Conservation (phyloP, 2,888 invertebrate species). For the Perdita meconis region DNA sequence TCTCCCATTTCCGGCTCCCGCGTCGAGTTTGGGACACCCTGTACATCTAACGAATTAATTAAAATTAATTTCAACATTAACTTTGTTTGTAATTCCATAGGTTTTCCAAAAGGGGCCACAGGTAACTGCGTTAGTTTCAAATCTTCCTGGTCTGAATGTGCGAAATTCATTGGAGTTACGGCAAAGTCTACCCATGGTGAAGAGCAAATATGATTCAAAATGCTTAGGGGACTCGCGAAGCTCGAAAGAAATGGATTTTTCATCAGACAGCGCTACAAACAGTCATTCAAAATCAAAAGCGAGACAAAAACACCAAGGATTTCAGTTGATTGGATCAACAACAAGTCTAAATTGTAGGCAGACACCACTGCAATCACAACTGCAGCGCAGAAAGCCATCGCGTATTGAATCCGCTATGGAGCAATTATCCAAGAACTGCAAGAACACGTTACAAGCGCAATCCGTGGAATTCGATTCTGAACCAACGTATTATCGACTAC, state of each 20-base stretch:
- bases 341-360: slow-evolving; percentile 79
- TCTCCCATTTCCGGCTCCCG: too few relatives aligned
- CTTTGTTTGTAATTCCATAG: slow-evolving; percentile 74
- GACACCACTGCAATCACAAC: slow-evolving; percentile 68
- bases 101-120: slow-evolving; percentile 93
- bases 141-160: slow-evolving; percentile 86
- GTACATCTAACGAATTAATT: too few relatives aligned
- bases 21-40: too few relatives aligned
- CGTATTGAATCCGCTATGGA: slow-evolving; percentile 76
- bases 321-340: slow-evolving; percentile 79
- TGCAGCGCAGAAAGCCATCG: slow-evolving; percentile 73
- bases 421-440: slow-evolving; percentile 75
- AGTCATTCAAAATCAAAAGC: slow-evolving; percentile 86
- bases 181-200: slow-evolving; percentile 78
- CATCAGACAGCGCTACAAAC: slow-evolving; percentile 85
- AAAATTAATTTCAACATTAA: background rate
- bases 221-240: slow-evolving; percentile 67
- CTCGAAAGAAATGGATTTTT: slow-evolving; percentile 85
- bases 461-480: slow-evolving; percentile 93
- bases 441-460: slow-evolving; percentile 79
- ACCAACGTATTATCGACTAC: slow-evolving; percentile 85
- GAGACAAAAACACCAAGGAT: slow-evolving; percentile 72
- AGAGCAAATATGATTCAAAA: slow-evolving; percentile 70
- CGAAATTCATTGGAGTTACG: slow-evolving; percentile 76
- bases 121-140: slow-evolving; percentile 90